phyloP scores from a whole-genome alignment of 2,797 vertebrate genomes.

The Aldrovandia affinis region DNA sequence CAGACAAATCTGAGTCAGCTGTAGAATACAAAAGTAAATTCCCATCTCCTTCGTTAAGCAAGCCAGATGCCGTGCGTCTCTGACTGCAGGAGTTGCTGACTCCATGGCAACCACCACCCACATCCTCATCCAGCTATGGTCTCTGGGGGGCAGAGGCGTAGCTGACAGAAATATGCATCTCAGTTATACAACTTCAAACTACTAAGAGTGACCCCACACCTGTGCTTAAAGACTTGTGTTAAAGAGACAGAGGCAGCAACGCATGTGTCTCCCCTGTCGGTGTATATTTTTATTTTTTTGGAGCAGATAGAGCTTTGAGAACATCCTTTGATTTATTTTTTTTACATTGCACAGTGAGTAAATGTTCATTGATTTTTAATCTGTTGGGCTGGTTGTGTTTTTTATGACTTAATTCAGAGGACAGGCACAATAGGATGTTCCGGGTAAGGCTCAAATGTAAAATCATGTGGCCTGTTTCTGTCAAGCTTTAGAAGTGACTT shows the following conservation, averaged over 20 bases:
- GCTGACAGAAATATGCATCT: neutral
- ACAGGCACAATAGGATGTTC: neutral
- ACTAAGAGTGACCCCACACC: too few species aligned
- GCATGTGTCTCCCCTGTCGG: neutral
- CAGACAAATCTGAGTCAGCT: constrained; percentile 18
- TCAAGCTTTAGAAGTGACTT: neutral
- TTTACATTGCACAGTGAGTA: neutral
- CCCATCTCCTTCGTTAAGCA: constrained; percentile 43
- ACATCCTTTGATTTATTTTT: neutral
- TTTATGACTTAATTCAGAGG: neutral
- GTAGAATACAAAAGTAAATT: constrained; percentile 26
- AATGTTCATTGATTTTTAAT: neutral
- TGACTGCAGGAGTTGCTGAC: constrained; percentile 58
- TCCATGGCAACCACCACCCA: constrained; percentile 63
- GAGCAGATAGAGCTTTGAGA: neutral
- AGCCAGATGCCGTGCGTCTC: constrained; percentile 60
- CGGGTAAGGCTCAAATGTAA: neutral
- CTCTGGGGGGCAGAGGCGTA: neutral
- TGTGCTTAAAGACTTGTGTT: too few species aligned
- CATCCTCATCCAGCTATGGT: constrained; percentile 39
- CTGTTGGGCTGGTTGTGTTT: neutral
- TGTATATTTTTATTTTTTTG: neutral
- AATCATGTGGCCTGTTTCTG: neutral
- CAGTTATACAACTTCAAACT: too few species aligned
- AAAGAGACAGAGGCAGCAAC: neutral